A percentile compares a stretch with the other conserved stretches of the same genome.
Conservation (phyloP, 2,888 invertebrate genomes). For the Eupithecia vulgata region DNA sequence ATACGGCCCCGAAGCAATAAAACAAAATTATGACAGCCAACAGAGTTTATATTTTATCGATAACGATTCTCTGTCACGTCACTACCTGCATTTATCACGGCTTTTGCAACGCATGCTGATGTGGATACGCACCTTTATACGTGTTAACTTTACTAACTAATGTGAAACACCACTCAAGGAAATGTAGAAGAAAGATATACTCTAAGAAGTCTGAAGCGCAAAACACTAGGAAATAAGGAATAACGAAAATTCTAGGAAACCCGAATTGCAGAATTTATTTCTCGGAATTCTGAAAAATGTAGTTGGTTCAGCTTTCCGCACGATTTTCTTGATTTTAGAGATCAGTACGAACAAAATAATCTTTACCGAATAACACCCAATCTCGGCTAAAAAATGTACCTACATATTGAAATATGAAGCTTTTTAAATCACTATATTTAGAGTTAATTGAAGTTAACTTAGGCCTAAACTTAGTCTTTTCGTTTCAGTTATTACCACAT, state of each 20-base stretch:
- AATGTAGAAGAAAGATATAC: background rate
- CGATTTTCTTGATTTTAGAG: slow-evolving; percentile 62
- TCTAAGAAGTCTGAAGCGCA: background rate
- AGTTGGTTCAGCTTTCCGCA: slow-evolving; percentile 63
- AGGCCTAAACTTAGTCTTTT: background rate
- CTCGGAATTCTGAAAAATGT: background rate
- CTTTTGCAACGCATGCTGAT: slow-evolving; percentile 64
- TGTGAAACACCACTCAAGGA: background rate
- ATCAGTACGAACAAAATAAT: background rate
- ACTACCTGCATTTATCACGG: slow-evolving; percentile 59
- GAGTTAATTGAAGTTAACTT: background rate
- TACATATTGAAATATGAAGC: background rate
- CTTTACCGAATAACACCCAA: background rate
- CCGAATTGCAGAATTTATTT: background rate
- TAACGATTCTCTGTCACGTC: slow-evolving; percentile 32
- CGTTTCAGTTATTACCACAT: background rate
- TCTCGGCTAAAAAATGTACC: background rate
- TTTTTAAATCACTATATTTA: background rate
- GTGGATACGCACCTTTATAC: slow-evolving; percentile 30
- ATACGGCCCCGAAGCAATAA: slow-evolving; percentile 3
- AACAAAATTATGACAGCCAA: slow-evolving; percentile 25
- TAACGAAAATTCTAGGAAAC: slow-evolving; percentile 15
- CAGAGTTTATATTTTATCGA: slow-evolving; percentile 39
- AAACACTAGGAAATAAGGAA: background rate
- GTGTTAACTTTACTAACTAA: slow-evolving; percentile 9